These are phyloP conservation scores for Percopsis transmontana DNA, from an alignment of 2,113 vertebrate genomes.

Conservation along the genomic window DNA sequence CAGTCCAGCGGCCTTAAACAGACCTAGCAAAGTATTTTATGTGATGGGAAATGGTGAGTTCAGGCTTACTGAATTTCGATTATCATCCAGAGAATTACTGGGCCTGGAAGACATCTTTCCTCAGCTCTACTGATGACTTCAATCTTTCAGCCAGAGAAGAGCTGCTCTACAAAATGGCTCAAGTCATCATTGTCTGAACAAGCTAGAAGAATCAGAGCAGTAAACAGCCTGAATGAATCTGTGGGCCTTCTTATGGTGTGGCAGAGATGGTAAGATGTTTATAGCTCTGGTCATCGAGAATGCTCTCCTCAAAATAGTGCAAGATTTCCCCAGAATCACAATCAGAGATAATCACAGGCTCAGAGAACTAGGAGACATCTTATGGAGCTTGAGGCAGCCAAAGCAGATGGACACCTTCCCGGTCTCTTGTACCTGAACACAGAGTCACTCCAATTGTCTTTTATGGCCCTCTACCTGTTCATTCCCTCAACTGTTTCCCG, in stretches of 20 bases:
- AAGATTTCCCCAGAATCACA: neutral
- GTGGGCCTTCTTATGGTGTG: slow-evolving; percentile 6
- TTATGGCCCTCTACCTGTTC: too few species aligned
- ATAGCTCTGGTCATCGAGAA: slow-evolving; percentile 15
- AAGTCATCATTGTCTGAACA: slow-evolving; percentile 7
- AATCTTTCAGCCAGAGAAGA: slow-evolving; percentile 12
- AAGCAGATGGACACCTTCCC: too few species aligned
- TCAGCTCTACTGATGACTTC: neutral
- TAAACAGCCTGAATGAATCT: neutral
- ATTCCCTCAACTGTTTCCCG: too few species aligned
- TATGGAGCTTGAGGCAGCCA: neutral
- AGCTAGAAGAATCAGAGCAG: slow-evolving; percentile 8
- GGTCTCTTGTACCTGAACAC: too few species aligned
- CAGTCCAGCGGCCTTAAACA: too few species aligned
- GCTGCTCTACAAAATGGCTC: slow-evolving; percentile 16
- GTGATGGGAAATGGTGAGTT: slow-evolving; percentile 5
- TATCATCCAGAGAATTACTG: slow-evolving; percentile 16
- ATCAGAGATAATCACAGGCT: neutral
- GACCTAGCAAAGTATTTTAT: neutral
- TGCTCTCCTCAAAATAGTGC: neutral
- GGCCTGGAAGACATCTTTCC: slow-evolving; percentile 20
- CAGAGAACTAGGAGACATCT: neutral
- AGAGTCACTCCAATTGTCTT: neutral
- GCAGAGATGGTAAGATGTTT: slow-evolving; percentile 14
- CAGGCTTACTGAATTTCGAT: slow-evolving; percentile 4